These are phyloP conservation scores for Xanthorhoe designata DNA, from an alignment of 2,888 invertebrate species.

Conservation along the genomic window DNA sequence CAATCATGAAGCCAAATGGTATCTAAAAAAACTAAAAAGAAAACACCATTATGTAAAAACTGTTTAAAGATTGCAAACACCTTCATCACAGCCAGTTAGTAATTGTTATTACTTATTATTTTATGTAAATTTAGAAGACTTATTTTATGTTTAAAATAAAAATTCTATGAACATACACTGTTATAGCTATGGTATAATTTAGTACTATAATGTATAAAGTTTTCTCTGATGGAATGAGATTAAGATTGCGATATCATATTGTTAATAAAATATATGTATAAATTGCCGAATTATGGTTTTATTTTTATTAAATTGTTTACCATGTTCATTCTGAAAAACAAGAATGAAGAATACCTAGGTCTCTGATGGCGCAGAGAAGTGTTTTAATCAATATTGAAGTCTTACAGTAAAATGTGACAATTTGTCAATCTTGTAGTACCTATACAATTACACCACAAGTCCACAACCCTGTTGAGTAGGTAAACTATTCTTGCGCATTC, in stretches of 20 bases:
- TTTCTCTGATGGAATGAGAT: slow-evolving; percentile 75
- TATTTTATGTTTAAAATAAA: slow-evolving; percentile 63
- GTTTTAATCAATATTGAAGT: slow-evolving; percentile 24
- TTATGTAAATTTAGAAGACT: slow-evolving; percentile 65
- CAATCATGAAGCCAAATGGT: slow-evolving; percentile 6
- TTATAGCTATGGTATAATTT: slow-evolving; percentile 62
- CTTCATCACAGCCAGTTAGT: slow-evolving; percentile 46
- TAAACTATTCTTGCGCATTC: slow-evolving; percentile 1
- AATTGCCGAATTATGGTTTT: slow-evolving; percentile 68
- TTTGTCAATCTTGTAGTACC: slow-evolving; percentile 22
- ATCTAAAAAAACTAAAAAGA: slow-evolving; percentile 4
- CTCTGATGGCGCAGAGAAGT: neutral
- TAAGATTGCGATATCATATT: slow-evolving; percentile 83
- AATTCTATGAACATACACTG: slow-evolving; percentile 59
- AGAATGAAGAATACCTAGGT: neutral
- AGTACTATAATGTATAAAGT: slow-evolving; percentile 74
- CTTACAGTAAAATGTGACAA: slow-evolving; percentile 23
- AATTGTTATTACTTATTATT: slow-evolving; percentile 57
- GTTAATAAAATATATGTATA: slow-evolving; percentile 85
- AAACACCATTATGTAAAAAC: neutral
- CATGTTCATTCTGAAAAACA: neutral
- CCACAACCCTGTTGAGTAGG: neutral
- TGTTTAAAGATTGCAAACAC: neutral
- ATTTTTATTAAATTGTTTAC: slow-evolving; percentile 48
- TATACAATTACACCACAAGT: neutral